Conservation (phyloP, 1,140 invertebrate species). For the Bradysia coprophila region DNA sequence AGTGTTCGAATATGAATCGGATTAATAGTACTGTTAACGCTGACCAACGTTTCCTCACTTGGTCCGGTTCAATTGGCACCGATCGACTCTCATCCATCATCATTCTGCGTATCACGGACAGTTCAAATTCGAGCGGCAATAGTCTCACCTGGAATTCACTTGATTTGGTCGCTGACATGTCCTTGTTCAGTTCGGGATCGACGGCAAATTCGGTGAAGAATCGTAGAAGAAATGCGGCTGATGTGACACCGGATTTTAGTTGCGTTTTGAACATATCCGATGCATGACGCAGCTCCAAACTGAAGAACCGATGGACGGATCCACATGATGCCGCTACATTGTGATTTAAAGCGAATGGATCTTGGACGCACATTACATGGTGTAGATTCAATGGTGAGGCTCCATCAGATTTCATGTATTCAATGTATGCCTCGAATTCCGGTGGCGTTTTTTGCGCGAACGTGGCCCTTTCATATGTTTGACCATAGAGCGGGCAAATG, state of each 20-base stretch:
- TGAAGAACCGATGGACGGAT: no score
- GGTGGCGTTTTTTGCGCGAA: no score
- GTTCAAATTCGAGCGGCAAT: background rate
- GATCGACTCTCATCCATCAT: no score
- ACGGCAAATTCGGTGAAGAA: background rate
- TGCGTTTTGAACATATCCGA: background rate
- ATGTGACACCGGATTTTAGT: background rate
- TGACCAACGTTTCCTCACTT: no score
- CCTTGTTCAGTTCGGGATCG: background rate
- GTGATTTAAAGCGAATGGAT: background rate
- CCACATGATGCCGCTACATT: background rate
- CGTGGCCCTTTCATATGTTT: no score
- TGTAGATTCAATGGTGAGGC: background rate
- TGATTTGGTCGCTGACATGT: background rate
- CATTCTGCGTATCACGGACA: background rate
- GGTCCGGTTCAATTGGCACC: no score
- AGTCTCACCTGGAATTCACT: background rate
- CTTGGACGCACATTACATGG: background rate
- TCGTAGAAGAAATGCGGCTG: background rate
- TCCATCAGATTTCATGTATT: no score
- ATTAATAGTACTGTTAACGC: no score
- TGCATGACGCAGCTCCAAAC: no score
- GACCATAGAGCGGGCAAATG: background rate
- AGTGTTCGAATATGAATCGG: no score
- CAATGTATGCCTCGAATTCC: no score